Evolutionary conservation across 2,888 invertebrate species (phyloP), one percentile per base, ranked within the genome.

Genomic region (Drosophila borealis): DNA sequence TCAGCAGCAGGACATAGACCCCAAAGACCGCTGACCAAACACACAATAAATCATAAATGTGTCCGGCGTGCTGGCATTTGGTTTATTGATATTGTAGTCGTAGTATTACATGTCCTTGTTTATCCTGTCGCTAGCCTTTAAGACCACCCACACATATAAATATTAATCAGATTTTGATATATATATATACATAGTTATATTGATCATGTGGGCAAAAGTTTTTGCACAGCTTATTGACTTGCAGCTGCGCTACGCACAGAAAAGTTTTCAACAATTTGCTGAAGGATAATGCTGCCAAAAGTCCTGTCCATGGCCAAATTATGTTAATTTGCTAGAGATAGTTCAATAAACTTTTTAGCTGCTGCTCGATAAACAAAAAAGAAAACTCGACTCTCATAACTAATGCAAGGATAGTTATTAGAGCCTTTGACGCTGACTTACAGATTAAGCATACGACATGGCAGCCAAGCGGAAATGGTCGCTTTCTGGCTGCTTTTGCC

Each of bases 41-140:
- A 84, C 81, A 70, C 70, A 76, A 84, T 84, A 84, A 84, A 84
- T 84, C 83, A 84, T 88, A 70, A 66, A 70, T 72, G 55, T 72
- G 61, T 41, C 62, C 74, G 50, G 57, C 63, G 57, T 54, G 59
- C 34, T 55, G 57, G 73, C 81, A 50, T 80, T 80, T 80, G 82
- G 82, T 85, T 85, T 88, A 88, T 84, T 88, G 83, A 84, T 89
- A 89, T 84, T 83, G 74, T 81, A 75, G 88, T 74, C 72, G 71
- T 65, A 70, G 89, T 77, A 83, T 72, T 69, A 72, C 61, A 70
- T 68, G 70, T 45, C 65, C 84, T 50, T 74, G 78, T 78, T 74
- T 81, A 72, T 64, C 64, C 75, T 77, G 70, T 49, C 46, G 13
- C 51, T 29, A 41, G 45, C 11, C 29, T 44, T 34, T 19, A 21